Evolutionary conservation across 2,113 vertebrate species (phyloP).

Genomic region (Echinops telfairi): DNA sequence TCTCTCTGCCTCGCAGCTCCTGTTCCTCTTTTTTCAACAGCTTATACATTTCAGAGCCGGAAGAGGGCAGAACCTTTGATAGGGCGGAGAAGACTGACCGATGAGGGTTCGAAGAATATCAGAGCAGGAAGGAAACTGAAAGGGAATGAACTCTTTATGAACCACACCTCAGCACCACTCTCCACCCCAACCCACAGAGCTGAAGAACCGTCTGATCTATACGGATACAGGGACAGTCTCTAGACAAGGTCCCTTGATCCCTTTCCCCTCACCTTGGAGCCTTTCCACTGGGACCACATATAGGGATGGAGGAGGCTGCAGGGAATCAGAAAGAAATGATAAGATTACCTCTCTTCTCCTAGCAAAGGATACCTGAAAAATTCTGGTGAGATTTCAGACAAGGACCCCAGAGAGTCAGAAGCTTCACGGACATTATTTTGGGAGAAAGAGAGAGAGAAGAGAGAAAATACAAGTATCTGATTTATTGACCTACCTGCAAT

Average conservation of each 20-base stretch:
- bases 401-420: background rate
- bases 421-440: background rate
- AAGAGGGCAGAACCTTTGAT: background rate
- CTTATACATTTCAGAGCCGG: conserved; percentile 45
- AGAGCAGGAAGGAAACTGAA: background rate
- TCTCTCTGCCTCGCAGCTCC: conserved; percentile 22
- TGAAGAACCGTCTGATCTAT: no score
- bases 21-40: conserved; percentile 27
- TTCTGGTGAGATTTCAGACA: background rate
- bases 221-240: background rate
- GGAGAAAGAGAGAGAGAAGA: background rate
- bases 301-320: background rate
- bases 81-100: conserved; percentile 24
- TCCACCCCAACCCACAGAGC: background rate
- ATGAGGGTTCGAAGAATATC: background rate
- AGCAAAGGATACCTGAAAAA: background rate
- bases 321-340: background rate
- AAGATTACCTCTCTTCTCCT: background rate
- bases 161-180: background rate
- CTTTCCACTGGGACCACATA: background rate
- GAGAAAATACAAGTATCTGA: background rate
- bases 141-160: background rate
- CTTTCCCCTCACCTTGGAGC: background rate
- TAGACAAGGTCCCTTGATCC: background rate
- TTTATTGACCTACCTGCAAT: background rate